Evolutionary conservation across 2,113 vertebrate species (phyloP).

Genomic region (Xenopus borealis): DNA sequence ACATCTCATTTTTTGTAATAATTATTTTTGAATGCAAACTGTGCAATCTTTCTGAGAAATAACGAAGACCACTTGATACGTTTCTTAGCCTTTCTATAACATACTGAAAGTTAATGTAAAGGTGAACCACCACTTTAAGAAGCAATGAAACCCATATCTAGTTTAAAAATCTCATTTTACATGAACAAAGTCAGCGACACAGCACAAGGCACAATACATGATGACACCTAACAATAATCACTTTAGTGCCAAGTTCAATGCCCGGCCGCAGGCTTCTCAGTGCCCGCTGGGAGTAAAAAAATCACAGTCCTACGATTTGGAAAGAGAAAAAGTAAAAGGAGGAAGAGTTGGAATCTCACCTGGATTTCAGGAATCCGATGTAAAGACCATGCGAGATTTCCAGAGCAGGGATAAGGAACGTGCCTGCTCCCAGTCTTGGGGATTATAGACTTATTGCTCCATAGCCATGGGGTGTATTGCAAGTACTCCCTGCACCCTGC

Average conservation of each 20-base stretch:
- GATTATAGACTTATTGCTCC: background rate
- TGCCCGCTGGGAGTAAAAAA: background rate
- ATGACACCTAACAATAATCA: background rate
- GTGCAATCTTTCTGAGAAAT: too few relatives aligned
- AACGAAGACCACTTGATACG: too few relatives aligned
- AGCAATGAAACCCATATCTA: too few relatives aligned
- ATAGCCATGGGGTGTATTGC: conserved; percentile 23
- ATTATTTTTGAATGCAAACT: too few relatives aligned
- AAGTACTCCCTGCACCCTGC: background rate
- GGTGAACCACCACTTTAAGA: too few relatives aligned
- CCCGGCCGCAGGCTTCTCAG: background rate
- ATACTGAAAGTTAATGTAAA: too few relatives aligned
- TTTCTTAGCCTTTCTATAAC: too few relatives aligned
- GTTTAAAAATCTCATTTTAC: too few relatives aligned
- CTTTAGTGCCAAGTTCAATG: background rate
- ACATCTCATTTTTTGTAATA: too few relatives aligned
- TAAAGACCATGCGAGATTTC: background rate
- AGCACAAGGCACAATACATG: too few relatives aligned
- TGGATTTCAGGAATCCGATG: background rate
- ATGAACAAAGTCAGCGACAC: too few relatives aligned
- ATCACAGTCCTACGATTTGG: background rate
- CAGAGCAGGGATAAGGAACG: background rate
- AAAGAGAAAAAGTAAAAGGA: background rate
- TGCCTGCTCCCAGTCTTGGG: background rate
- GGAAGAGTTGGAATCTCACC: conserved; percentile 7